Base-by-base conservation (phyloP, 2,888 invertebrate species). In the Helobdella robusta region DNA sequence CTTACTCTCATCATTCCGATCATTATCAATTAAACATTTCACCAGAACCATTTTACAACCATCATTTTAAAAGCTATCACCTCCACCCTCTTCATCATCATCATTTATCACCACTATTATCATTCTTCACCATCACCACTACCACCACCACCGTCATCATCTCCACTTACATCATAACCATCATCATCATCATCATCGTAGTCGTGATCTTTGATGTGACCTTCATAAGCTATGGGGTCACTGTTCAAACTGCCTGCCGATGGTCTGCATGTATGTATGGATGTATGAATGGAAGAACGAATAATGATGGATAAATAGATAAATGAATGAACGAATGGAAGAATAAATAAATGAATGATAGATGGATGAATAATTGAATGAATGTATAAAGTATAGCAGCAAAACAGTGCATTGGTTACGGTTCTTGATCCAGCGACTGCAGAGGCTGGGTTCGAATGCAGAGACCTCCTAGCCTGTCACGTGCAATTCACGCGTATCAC, bases 121-220 rank as follows among this genome's bases (percentile, higher is more conserved):
- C 54, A n/a, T 28, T 32, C 34, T 6, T 32, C 32, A 44, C 46
- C 61, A 2, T 44, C 36, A 44, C 46, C 44, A 46, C 28, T 48
- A 61, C n/a, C 48, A 61, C 46, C 61, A 40, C 30, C 62, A 40
- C 28, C 48, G 48, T 28, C 62, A 61, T 44, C 61, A 46, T 61
- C 44, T 44, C 44, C 34, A 60, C 36, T 18, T n/a, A 15, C 36
- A 44, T 36, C 20, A 60, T 60, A 23, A 50, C 30, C 50, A 62
- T 28, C 44, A 60, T 6, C 40, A 60, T 60, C 60, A 60, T 35
- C 36, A 35, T 60, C 44, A n/a, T 60, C 46, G 8, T 60, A 2
- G 44, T 44, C 34, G 40, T 2, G 18, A 36, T n/a, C 46, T 44
- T 23, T 23, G n/a, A 6, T 50, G 50, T 25, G 11, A 48, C 30